Percentiles rank a stretch among this genome's conserved stretches.
Conservation (phyloP, 2,888 invertebrate species). For the Scaptomyza reducta region DNA sequence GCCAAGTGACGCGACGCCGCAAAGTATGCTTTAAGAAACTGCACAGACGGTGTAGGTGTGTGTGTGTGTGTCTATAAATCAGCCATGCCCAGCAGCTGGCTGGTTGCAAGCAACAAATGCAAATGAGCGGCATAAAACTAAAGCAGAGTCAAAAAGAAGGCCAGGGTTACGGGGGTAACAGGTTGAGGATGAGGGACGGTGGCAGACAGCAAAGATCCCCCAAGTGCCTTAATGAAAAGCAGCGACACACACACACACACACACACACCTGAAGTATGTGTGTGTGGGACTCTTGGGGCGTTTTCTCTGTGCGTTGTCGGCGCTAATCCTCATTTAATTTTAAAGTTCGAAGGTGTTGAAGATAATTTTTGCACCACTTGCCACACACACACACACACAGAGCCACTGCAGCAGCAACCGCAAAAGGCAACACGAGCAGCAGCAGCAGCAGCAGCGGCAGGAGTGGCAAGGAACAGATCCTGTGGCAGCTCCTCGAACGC, state of each 20-base stretch:
- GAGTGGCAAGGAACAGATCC: conserved; percentile 20
- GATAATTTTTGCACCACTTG: conserved; percentile 82
- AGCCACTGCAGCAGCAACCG: conserved; percentile 46
- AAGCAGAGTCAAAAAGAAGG: conserved; percentile 23
- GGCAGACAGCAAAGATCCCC: conserved; percentile 67
- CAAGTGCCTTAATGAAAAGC: conserved; percentile 77
- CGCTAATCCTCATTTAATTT: conserved; percentile 84
- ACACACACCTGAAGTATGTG: conserved; percentile 29
- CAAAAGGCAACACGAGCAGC: conserved; percentile 52
- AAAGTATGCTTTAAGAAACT: conserved; percentile 50
- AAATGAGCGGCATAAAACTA: conserved; percentile 69
- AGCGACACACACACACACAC: conserved; percentile 38
- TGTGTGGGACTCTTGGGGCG: conserved; percentile 12
- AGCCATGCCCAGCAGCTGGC: conserved; percentile 38
- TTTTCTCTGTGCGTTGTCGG: conserved; percentile 67
- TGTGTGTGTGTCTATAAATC: conserved; percentile 49
- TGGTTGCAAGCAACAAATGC: conserved; percentile 67
- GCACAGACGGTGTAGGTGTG: conserved; percentile 29
- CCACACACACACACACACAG: conserved; percentile 27
- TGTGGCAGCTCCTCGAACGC: conserved; percentile 44
- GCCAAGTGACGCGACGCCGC: conserved; percentile 42
- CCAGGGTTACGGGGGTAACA: background rate
- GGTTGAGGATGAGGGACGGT: conserved; percentile 2
- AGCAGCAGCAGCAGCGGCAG: conserved; percentile 3
- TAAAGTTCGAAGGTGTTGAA: conserved; percentile 84